Evolutionary conservation across 2,888 invertebrate genomes (phyloP).

Genomic region (Philopedon plagiatum): DNA sequence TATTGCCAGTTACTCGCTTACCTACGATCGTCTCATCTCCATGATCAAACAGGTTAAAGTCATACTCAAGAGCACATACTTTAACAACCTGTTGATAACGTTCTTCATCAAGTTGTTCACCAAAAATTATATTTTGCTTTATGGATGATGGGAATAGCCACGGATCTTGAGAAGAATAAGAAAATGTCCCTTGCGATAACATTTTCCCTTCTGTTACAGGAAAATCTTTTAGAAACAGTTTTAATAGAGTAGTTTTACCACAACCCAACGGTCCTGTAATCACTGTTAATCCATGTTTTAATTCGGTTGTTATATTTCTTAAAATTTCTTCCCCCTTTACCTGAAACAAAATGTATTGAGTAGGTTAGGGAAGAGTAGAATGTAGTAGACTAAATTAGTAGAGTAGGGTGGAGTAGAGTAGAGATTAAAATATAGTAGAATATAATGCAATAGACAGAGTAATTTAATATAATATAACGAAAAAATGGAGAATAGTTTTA

Average conservation of each 20-base stretch:
- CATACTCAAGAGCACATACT: constrained; percentile 76
- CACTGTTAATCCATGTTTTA: constrained; percentile 69
- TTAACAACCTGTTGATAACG: constrained; percentile 74
- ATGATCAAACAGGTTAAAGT: constrained; percentile 69
- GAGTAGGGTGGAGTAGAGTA: too few species aligned
- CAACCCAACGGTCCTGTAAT: constrained; percentile 78
- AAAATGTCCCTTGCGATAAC: constrained; percentile 69
- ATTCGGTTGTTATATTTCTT: constrained; percentile 66
- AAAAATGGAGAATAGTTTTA: too few species aligned
- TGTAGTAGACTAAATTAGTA: too few species aligned
- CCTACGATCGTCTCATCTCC: constrained; percentile 78
- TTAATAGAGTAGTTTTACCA: constrained; percentile 73
- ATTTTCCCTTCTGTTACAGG: constrained; percentile 68
- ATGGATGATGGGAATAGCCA: constrained; percentile 76
- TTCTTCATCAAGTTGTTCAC: constrained; percentile 73
- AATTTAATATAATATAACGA: too few species aligned
- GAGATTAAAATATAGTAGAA: too few species aligned
- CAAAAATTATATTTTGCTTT: constrained; percentile 85
- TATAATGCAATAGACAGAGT: too few species aligned
- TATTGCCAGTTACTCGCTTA: constrained; percentile 9
- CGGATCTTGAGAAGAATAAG: constrained; percentile 76
- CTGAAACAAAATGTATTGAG: constrained; percentile 32
- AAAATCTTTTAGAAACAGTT: constrained; percentile 66
- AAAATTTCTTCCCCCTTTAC: constrained; percentile 60
- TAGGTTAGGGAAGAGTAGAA: too few species aligned